A percentile compares a stretch with the other conserved stretches of the same genome.
These are phyloP conservation scores for Thymelicus lineola DNA, from an alignment of 2,888 invertebrate genomes.

Conservation along the genomic window DNA sequence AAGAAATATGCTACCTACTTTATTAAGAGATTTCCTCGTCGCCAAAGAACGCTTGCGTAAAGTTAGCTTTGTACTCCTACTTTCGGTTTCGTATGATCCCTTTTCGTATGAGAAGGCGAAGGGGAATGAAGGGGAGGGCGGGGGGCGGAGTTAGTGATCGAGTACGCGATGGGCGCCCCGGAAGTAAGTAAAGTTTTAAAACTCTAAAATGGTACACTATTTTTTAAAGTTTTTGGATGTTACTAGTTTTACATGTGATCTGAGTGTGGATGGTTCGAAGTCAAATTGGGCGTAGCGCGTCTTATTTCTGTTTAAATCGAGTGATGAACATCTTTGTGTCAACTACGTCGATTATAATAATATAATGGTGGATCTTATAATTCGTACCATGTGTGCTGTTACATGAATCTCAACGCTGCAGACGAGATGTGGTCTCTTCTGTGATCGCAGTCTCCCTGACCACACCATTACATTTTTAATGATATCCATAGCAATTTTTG, in stretches of 20 bases:
- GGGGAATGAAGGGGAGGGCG: not conserved
- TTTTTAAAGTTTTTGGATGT: constrained; percentile 63
- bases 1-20: too few relatives aligned
- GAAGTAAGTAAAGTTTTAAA: constrained; percentile 30
- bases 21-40: not conserved
- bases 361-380: too few relatives aligned
- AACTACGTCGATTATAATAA: too few relatives aligned
- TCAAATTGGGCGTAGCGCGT: too few relatives aligned
- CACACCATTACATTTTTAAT: too few relatives aligned
- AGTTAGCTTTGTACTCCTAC: not conserved
- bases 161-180: constrained; percentile 1
- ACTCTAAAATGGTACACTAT: constrained; percentile 50
- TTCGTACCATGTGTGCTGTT: too few relatives aligned
- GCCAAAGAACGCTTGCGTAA: constrained; percentile 1
- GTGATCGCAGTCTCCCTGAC: too few relatives aligned
- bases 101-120: not conserved
- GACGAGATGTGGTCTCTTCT: too few relatives aligned
- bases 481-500: too few relatives aligned
- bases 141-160: constrained; percentile 3
- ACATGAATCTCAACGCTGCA: too few relatives aligned
- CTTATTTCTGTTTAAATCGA: too few relatives aligned
- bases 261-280: constrained; percentile 10
- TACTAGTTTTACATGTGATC: constrained; percentile 46
- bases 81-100: not conserved
- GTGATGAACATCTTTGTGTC: too few relatives aligned